These are phyloP conservation scores for Laspeyria flexula DNA, from an alignment of 2,888 invertebrate species.

Conservation along the genomic window DNA sequence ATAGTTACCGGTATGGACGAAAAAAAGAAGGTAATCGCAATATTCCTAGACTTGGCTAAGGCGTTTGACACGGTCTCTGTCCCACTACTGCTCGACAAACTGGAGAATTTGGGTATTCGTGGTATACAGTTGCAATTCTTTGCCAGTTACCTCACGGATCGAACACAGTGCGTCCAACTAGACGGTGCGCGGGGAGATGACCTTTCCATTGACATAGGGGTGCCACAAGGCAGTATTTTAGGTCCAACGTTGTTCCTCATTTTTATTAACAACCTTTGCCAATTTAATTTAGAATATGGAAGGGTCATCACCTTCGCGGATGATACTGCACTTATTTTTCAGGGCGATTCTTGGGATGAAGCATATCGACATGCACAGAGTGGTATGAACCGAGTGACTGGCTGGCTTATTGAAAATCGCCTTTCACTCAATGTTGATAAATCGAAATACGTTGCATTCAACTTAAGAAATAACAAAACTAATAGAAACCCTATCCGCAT, in stretches of 20 bases:
- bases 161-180: too few relatives aligned
- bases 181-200: too few relatives aligned
- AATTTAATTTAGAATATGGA: too few relatives aligned
- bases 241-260: too few relatives aligned
- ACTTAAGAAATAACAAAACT: neutral
- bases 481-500: neutral
- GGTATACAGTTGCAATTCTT: neutral
- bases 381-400: neutral
- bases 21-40: neutral
- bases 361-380: neutral
- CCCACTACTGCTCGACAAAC: neutral
- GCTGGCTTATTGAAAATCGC: neutral
- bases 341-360: neutral
- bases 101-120: neutral
- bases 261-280: neutral
- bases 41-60: neutral
- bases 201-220: too few relatives aligned
- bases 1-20: neutral
- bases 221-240: too few relatives aligned
- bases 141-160: neutral
- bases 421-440: neutral
- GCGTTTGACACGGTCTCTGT: neutral
- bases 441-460: neutral
- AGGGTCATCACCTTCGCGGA: neutral
- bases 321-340: neutral